Conservation (phyloP, 2,113 vertebrate species). For the Mastomys natalensis region DNA sequence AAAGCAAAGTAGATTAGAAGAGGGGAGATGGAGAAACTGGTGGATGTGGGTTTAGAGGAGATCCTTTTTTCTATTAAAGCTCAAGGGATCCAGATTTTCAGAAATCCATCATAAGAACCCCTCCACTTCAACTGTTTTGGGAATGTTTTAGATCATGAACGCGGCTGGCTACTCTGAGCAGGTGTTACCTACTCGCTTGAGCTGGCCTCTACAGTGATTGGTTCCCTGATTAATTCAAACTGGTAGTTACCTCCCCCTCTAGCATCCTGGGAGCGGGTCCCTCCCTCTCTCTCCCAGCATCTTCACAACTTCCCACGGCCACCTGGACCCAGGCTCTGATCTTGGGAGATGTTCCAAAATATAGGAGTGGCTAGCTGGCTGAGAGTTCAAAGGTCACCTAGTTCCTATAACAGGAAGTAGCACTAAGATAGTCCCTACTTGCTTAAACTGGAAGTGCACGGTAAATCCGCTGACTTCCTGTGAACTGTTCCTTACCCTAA, state of each 20-base stretch:
- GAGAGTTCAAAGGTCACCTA: not conserved
- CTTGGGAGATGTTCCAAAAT: not conserved
- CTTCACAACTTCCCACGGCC: not conserved
- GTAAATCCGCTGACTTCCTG: not conserved
- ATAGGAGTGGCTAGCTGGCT: not conserved
- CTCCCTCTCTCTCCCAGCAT: not conserved
- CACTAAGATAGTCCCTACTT: not conserved
- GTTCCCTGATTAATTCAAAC: not conserved
- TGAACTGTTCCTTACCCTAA: not conserved
- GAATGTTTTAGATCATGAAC: not conserved
- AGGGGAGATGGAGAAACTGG: not conserved
- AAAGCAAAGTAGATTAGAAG: not conserved
- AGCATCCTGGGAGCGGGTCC: not conserved
- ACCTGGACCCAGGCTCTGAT: not conserved
- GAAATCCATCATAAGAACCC: not conserved
- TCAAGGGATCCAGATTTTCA: constrained; percentile 6
- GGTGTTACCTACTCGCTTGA: not conserved
- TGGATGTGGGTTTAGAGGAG: not conserved
- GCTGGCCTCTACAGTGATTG: not conserved
- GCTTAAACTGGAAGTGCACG: not conserved
- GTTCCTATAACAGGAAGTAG: not conserved
- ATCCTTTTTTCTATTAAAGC: not conserved
- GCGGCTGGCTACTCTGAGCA: not conserved
- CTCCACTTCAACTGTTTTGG: constrained; percentile 36
- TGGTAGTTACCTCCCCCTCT: not conserved